Evolutionary conservation across 30 jellyfish, hydroid and myxozoan species (phyloP), one percentile per base, ranked within the genome.

Genomic region (Aurelia sp.): DNA sequence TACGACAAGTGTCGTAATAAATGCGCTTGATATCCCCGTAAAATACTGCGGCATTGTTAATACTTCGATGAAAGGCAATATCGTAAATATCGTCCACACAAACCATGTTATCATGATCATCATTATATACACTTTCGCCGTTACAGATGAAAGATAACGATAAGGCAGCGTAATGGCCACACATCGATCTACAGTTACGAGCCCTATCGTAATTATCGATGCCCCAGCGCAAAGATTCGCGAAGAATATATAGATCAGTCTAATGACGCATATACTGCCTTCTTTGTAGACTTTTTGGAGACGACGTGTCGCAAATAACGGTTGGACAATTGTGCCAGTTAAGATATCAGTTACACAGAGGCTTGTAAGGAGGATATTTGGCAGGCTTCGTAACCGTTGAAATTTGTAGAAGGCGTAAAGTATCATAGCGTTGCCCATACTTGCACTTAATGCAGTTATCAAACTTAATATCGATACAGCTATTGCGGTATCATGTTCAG

Each of bases 201-300:
- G 88, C 10, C 93, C 93, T 2, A 84, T 65, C 18, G 88, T 84
- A 5, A 84, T 67, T 27, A 84, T 51, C 13, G 93, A 84, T 13
- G 88, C 81, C 21, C 93, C 93, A 2, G 93, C 85, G 80, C 93
- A 84, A 10, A 84, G 82, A 57, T 77, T 84, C 0, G 93, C 88
- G 51, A 84, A 84, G 88, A 84, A 84, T 33, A 84, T 47, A 53
- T 84, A 84, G 58, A 73, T 70, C 16, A 84, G 75, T 20, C 93
- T 65, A 4, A 72, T 72, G 11, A 74, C 19, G 60, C 93, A 84
- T 2, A 72, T 58, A 31, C 57, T 57, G 5, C 33, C 69, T 51
- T 41, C 17, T 13, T 19, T 21, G 66, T 73, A 30, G 55, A 84
- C 61, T 38, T 63, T 66, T 55, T 72, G 88, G 15, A 84, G 52